Evolutionary conservation across 2,888 invertebrate genomes (phyloP), one percentile per base, ranked within the genome.

Genomic region (Apantesis nais): DNA sequence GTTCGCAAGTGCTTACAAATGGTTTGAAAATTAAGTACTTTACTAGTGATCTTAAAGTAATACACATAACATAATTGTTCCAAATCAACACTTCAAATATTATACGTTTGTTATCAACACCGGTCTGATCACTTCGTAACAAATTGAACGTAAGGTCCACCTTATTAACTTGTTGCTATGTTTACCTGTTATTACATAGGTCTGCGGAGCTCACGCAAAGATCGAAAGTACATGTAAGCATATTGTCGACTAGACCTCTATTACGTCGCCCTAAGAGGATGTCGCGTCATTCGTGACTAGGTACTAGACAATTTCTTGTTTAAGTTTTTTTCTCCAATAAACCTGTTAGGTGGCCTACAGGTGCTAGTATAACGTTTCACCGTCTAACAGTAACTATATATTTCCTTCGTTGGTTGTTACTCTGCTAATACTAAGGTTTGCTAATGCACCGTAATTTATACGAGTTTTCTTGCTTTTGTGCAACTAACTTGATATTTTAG

Each of bases 401-500:
- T 83, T 83, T 81, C 75, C 79, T 75, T 74, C 76, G 82, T 76
- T 80, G 80, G 82, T 76, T 79, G 80, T 82, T 82, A 83, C 80
- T 25, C 67, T 66, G 72, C 74, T 82, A 82, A 82, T 80, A 67
- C 74, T 72, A 76, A 71, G 78, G 71, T 74, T 77, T 80, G 77
- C 73, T 77, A 78, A 80, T 78, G 67, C 74, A 71, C 69, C 74
- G 77, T 82, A 82, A 82, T 82, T 71, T 78, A 75, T 78, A 74
- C 83, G 72, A 70, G 74, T 81, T 81, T 83, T 76, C 78, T 83
- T 74, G 74, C 76, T 72, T 81, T 82, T 83, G 80, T 80, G 82
- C 83, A 81, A 81, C 81, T 77, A 72, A 77, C 83, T 82, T 76
- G 83, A 78, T 82, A 82, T 81, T 82, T 78, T 75, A 74, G 81